Evolutionary conservation across 64 coral and sea anemone species (phyloP).

Genomic region (Orbicella faveolata): DNA sequence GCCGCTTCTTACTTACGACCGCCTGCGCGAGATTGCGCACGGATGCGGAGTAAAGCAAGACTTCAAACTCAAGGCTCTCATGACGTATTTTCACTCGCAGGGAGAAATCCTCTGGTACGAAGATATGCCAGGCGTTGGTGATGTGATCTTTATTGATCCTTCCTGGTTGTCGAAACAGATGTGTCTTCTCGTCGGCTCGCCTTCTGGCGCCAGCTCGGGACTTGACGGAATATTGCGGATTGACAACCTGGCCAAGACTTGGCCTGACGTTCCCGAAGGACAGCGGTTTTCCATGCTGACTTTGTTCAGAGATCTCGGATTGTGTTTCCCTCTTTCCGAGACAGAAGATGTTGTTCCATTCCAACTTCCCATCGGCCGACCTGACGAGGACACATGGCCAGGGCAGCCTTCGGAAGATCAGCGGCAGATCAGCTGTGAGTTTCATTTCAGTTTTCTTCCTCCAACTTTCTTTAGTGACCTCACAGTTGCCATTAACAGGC

Average conservation of each 20-base stretch:
- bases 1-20: slow-evolving; percentile 70
- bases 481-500: slow-evolving; percentile 44
- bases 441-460: slow-evolving; percentile 81
- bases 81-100: slow-evolving; percentile 88
- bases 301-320: slow-evolving; percentile 66
- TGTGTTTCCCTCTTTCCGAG: slow-evolving; percentile 72
- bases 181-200: slow-evolving; percentile 49
- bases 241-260: slow-evolving; percentile 63
- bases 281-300: slow-evolving; percentile 54
- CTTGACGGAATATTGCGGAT: slow-evolving; percentile 66
- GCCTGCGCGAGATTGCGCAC: slow-evolving; percentile 73
- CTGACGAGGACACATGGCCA: slow-evolving; percentile 63
- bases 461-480: slow-evolving; percentile 89
- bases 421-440: slow-evolving; percentile 70
- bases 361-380: slow-evolving; percentile 62
- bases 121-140: slow-evolving; percentile 72
- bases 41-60: slow-evolving; percentile 89
- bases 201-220: slow-evolving; percentile 46
- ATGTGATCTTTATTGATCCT: slow-evolving; percentile 80
- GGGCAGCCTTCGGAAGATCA: slow-evolving; percentile 32
- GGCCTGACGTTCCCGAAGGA: slow-evolving; percentile 56
- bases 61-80: slow-evolving; percentile 83
- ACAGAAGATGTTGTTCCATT: slow-evolving; percentile 70
- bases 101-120: slow-evolving; percentile 92
- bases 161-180: slow-evolving; percentile 77